phyloP scores from a whole-genome alignment of 2,797 vertebrate genomes.

The Alectoris magna region DNA sequence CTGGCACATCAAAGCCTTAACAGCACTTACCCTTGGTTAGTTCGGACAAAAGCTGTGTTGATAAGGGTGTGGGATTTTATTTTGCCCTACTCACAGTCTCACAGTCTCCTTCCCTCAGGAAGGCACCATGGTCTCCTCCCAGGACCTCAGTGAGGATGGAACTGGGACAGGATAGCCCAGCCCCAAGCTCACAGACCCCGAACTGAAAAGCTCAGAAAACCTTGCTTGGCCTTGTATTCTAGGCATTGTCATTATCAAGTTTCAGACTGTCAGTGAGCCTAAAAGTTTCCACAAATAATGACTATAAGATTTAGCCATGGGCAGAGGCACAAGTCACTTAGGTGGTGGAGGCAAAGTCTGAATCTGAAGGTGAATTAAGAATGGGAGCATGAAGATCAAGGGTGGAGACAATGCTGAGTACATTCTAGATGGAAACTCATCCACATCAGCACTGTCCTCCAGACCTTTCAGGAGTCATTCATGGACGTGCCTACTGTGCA shows the following conservation, averaged over 20 bases:
- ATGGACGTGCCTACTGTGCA: not conserved
- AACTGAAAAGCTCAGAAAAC: not conserved
- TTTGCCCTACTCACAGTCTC: not conserved
- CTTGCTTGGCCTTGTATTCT: fast-evolving
- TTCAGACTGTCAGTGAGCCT: not conserved
- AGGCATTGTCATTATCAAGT: not conserved
- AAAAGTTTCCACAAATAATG: fast-evolving
- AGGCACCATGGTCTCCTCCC: fast-evolving
- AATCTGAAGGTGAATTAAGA: not conserved
- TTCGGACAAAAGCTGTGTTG: not conserved
- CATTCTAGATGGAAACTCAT: not conserved
- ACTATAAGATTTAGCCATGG: not conserved
- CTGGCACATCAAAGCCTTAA: not conserved
- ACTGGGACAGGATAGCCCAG: not conserved
- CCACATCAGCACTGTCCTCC: not conserved
- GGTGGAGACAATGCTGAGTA: fast-evolving
- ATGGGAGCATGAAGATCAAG: not conserved
- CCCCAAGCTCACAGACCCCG: not conserved
- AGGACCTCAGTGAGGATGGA: not conserved
- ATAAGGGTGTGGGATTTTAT: fast-evolving
- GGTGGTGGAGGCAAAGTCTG: not conserved
- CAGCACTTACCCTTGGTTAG: not conserved
- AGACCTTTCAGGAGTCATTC: not conserved
- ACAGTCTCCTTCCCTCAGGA: not conserved
- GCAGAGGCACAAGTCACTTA: fast-evolving